phyloP scores from a whole-genome alignment of 2,797 vertebrate species.

The Scolopax bukidnonensis region DNA sequence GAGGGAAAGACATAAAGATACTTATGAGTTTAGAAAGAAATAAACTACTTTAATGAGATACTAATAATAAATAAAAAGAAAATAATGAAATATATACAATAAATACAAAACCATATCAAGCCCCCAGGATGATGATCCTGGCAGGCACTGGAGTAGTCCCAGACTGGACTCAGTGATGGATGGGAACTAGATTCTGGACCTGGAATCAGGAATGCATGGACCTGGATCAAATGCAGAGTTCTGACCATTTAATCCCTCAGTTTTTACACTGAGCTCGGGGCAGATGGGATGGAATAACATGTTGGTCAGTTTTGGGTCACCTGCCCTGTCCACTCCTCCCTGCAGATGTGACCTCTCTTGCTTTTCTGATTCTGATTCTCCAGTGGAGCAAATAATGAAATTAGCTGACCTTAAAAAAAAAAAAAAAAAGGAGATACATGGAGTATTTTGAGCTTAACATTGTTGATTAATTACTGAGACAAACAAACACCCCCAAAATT shows the following conservation, averaged over 20 bases:
- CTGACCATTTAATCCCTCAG: background rate
- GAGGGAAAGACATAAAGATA: background rate
- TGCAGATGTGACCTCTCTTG: background rate
- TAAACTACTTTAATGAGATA: background rate
- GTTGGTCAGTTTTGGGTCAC: background rate
- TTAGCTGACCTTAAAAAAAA: background rate
- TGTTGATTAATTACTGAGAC: background rate
- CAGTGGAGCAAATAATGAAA: background rate
- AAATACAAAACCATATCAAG: background rate
- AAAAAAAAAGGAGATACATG: too few relatives aligned
- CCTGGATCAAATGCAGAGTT: background rate
- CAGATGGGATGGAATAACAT: background rate
- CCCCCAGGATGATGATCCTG: background rate
- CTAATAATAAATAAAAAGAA: background rate
- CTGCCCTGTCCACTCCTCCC: background rate
- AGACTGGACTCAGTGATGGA: background rate
- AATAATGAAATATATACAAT: background rate
- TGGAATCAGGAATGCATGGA: background rate
- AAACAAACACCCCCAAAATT: background rate
- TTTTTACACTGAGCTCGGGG: background rate
- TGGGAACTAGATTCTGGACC: background rate
- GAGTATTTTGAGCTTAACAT: too few relatives aligned
- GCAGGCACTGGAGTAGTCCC: background rate
- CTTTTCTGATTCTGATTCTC: background rate
- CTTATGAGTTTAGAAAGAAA: background rate